phyloP scores from a whole-genome alignment of 2,888 invertebrate species.

The Drosophila maculinotata region DNA sequence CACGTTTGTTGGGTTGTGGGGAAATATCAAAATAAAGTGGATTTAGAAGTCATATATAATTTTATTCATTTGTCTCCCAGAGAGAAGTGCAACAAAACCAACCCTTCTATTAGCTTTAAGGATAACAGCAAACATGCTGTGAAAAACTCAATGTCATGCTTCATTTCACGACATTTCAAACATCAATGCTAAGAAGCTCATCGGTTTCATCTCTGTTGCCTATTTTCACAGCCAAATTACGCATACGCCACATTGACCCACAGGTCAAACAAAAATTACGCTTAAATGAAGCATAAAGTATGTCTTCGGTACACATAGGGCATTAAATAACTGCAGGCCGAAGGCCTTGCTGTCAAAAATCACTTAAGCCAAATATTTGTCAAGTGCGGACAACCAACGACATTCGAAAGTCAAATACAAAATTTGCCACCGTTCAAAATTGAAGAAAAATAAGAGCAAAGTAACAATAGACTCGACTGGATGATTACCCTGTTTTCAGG shows the following conservation, averaged over 20 bases:
- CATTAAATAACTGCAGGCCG: constrained; percentile 18
- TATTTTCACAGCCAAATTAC: constrained; percentile 43
- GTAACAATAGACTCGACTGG: background rate
- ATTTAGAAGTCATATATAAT: too few species aligned
- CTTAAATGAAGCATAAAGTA: constrained; percentile 58
- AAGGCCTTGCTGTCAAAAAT: constrained; percentile 62
- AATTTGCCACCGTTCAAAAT: constrained; percentile 36
- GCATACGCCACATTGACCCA: constrained; percentile 70
- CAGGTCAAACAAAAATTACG: constrained; percentile 53
- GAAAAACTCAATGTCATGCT: constrained; percentile 2
- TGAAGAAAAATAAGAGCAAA: constrained; percentile 11
- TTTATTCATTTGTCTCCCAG: too few species aligned
- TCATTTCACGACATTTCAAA: background rate
- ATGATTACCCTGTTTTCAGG: constrained; percentile 6
- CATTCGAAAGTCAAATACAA: constrained; percentile 53
- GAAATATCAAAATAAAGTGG: too few species aligned
- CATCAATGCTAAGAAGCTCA: background rate
- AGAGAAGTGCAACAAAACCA: too few species aligned
- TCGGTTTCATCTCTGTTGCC: background rate
- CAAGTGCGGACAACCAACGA: constrained; percentile 51
- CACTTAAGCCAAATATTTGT: constrained; percentile 77
- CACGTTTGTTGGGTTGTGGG: too few species aligned
- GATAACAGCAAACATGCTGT: background rate
- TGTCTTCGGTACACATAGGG: constrained; percentile 40
- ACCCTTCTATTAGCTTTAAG: too few species aligned